Conservation (phyloP, 2,888 invertebrate species). For the Sphecodes monilicornis region DNA sequence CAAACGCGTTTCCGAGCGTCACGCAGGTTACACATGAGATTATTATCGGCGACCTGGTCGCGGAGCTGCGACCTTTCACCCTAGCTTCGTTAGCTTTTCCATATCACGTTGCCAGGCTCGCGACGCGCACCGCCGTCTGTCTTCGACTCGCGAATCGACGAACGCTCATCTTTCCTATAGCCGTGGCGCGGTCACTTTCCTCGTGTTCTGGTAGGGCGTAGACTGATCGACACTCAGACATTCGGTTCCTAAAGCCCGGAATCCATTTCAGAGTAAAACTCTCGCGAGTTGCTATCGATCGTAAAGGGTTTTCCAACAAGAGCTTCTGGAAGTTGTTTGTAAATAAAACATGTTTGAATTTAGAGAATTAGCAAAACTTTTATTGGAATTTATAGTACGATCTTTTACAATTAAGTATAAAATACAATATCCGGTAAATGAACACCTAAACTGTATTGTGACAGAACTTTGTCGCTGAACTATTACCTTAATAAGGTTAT, state of each 20-base stretch:
- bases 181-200: not conserved
- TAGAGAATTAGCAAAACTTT: too few relatives aligned
- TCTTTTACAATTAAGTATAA: too few relatives aligned
- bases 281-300: not conserved
- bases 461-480: too few relatives aligned
- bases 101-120: constrained; percentile 60
- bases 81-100: constrained; percentile 62
- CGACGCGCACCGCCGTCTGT: constrained; percentile 43
- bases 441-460: too few relatives aligned
- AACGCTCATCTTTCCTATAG: constrained; percentile 17
- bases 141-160: constrained; percentile 43
- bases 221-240: constrained; percentile 4
- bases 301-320: too few relatives aligned
- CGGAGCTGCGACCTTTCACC: constrained; percentile 43
- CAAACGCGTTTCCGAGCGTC: constrained; percentile 66
- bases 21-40: constrained; percentile 80
- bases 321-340: too few relatives aligned
- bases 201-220: not conserved
- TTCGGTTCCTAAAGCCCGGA: constrained; percentile 31
- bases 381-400: too few relatives aligned
- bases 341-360: too few relatives aligned
- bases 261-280: not conserved
- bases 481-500: too few relatives aligned
- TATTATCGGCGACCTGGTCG: constrained; percentile 68
- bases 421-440: too few relatives aligned